Evolutionary conservation across 2,888 invertebrate genomes (phyloP), one percentile per base, ranked within the genome.

Genomic region (Anthrax anthrax): DNA sequence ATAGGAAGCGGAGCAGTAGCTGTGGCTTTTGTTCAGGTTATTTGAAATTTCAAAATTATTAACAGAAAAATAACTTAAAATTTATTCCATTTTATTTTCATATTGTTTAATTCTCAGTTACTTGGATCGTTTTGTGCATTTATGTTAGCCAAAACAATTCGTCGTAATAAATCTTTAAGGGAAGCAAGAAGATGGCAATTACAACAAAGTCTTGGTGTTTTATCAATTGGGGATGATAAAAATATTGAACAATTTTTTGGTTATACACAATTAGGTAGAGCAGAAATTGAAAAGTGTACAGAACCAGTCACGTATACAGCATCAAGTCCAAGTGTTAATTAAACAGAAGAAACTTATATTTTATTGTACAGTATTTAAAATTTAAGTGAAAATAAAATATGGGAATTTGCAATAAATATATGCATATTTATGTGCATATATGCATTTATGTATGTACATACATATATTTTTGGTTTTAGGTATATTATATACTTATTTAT

Each of bases 41-140:
- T 47, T 23, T 23, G 23, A 23, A 23, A 6, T 23, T 23, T n/a
- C n/a, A n/a, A n/a, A n/a, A n/a, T n/a, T n/a, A n/a, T n/a, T 14
- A 12, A 27, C 18, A 17, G 6, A 37, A 32, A 29, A 29, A 18
- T 39, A 14, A 23, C 14, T 16, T 23, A 18, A 13, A n/a, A 37
- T 23, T 6, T 45, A 37, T 38, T 19, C n/a, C 13, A 23, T 23
- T 32, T 40, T 16, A 16, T 39, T 36, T 51, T 42, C 40, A 16
- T 37, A 49, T 39, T 36, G 42, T 47, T 43, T 12, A n/a, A 38
- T 44, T 27, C n/a, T 43, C 23, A 86, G 86, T 70, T 91, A 39
- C 73, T 91, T 58, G 92, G 91, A 53, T 83, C 92, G 43, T 74
- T 89, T 51, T 89, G 92, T 62, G 87, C 94, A 2, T 85, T 87